Evolutionary conservation across 2,797 vertebrate genomes (phyloP), one percentile per base, ranked within the genome.

Genomic region (Cynodonichthys magdalenae): DNA sequence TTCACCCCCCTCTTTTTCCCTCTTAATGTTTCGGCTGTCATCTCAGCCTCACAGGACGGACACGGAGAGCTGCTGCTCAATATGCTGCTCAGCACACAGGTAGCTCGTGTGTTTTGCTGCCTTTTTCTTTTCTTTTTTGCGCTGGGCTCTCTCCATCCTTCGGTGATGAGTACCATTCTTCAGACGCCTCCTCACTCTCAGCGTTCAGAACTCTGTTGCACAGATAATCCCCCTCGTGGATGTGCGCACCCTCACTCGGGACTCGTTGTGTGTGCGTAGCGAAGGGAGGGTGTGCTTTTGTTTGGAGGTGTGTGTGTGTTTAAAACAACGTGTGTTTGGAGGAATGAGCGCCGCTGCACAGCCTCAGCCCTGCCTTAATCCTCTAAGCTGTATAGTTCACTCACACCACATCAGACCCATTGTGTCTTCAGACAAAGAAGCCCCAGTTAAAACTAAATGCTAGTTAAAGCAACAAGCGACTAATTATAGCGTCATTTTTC

Each of bases 301-400:
- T 82, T 72, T 74, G 75, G 63, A 66, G 66, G 73, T 81, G 72
- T 81, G 66, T 77, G 77, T 87, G 78, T 77, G 81, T 75, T 71
- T 77, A 69, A 66, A 62, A 31, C 74, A 71, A 71, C 59, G 63
- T 61, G 71, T 59, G 64, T 39, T 58, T 78, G 27, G 58, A 69
- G 77, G 75, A 66, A 77, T 17, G 66, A 77, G 79, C 50, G 74
- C 39, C 52, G 71, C 61, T 20, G 76, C 65, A 57, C 76, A 75
- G 83, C 80, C 81, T 79, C 65, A 36, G 88, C 88, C 86, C 87
- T 77, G 78, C 77, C 74, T 81, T 90, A 90, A 91, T 90, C 87
- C 88, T 86, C 83, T 86, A 82, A 90, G 74, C 86, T 85, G 86
- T 87, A 86, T 87, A 85, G 88, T 89, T 88, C 86, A 84, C 85